Evolutionary conservation across 2,888 invertebrate species (phyloP), one percentile per base, ranked within the genome.

Genomic region (Stramonita haemastoma): DNA sequence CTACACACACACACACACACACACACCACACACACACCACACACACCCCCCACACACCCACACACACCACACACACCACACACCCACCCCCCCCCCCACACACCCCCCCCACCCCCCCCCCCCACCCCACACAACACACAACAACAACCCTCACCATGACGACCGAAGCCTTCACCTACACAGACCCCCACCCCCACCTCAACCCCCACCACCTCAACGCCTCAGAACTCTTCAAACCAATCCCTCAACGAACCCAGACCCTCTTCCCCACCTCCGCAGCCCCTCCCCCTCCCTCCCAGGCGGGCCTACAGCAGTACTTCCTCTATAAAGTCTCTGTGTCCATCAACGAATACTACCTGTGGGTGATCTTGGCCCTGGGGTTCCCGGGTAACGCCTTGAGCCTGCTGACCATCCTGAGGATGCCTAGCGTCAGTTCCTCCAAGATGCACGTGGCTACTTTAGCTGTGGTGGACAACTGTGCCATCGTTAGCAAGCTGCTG

Each of bases 381-480:
- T 73, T 90, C 56, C 91, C 91, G 19, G 91, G 91, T 19, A 91
- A 91, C 88, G 26, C 89, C 29, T 89, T 94, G 8, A 93, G 93
- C 60, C 92, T 95, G 17, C 88, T 93, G 79, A 94, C 94, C 88
- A 92, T 94, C 89, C 87, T 92, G 46, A 90, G 90, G 6, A 94
- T 95, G 93, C 91, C 92, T 60, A 93, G 93, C 4, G 91, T 93
- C 77, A 91, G 93, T 70, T 94, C 94, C 13, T 94, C 94, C 57
- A 93, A 93, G 29, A 89, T 94, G 32, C 93, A 92, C 87, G 93
- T 94, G 92, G 89, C 92, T 4, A 90, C 91, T 26, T 91, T 95
- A 87, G 93, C 95, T 1, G 91, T 93, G 0, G 91, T 93, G 34
- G 94, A 95, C 86, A 92, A 92, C 34, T 73, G 91, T 0, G 93